Conservation (phyloP, 2,797 vertebrate species). For the Crocodylus rhombifer region DNA sequence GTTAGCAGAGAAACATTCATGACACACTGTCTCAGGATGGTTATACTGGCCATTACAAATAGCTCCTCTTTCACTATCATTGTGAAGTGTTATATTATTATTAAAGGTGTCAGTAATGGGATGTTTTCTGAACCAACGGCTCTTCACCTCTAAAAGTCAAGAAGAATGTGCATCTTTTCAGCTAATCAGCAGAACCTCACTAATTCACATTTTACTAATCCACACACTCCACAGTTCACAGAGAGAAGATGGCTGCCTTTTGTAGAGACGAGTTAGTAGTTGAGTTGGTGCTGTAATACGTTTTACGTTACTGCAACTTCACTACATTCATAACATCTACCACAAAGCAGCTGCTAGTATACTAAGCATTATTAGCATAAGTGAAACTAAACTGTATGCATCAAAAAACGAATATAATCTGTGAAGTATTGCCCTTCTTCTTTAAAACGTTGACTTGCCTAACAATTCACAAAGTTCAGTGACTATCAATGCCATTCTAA, state of each 20-base stretch:
- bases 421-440: not conserved
- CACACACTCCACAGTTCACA: rapidly evolving
- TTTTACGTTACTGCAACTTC: not conserved
- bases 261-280: not conserved
- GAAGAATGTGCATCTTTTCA: conserved; percentile 66
- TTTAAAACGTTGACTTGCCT: conserved; percentile 15
- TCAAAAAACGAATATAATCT: not conserved
- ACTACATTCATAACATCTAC: not conserved
- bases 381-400: not conserved
- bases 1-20: not conserved
- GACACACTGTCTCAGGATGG: not conserved
- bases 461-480: not conserved
- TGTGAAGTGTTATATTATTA: conserved; percentile 71
- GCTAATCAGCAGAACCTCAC: not conserved
- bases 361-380: not conserved
- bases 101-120: conserved; percentile 65
- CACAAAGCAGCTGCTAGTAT: not conserved
- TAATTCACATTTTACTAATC: conserved; percentile 45
- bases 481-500: not conserved
- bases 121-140: conserved; percentile 64
- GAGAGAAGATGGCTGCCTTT: conserved; percentile 7
- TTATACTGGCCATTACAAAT: conserved; percentile 53
- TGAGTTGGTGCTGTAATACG: not conserved
- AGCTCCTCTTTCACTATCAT: not conserved
- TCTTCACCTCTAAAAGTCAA: conserved; percentile 67